Evolutionary conservation across 2,113 vertebrate species (phyloP).

Genomic region (Corythornis madagascariensis): DNA sequence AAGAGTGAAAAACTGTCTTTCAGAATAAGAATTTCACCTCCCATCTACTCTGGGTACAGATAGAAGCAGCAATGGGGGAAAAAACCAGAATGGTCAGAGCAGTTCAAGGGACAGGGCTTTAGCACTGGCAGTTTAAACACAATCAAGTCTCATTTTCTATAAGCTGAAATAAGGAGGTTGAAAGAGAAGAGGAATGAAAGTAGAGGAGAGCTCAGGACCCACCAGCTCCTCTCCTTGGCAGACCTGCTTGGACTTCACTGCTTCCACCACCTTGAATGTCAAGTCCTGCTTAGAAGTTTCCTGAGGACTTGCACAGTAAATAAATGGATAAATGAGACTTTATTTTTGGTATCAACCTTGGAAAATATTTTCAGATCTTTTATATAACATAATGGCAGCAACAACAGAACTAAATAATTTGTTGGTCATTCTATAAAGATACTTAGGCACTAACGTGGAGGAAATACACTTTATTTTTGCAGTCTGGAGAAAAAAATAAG

Average conservation of each 20-base stretch:
- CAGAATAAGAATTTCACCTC: background rate
- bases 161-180: background rate
- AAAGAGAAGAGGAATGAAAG: background rate
- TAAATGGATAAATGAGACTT: background rate
- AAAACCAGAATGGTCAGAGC: background rate
- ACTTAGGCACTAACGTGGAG: background rate
- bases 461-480: background rate
- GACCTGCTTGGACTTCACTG: background rate
- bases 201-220: background rate
- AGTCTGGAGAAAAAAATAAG: background rate
- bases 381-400: background rate
- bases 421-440: background rate
- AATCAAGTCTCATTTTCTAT: background rate
- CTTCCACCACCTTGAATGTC: background rate
- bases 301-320: background rate
- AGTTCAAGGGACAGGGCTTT: background rate
- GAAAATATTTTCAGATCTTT: background rate
- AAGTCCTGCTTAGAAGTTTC: background rate
- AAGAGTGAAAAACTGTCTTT: background rate
- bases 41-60: background rate
- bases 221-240: background rate
- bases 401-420: background rate
- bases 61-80: background rate
- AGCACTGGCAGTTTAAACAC: background rate
- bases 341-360: background rate